Percentiles rank a stretch among this genome's conserved stretches.
Evolutionary conservation across 1,140 invertebrate species (phyloP).

Genomic region (Lordiphosa clarofinis): DNA sequence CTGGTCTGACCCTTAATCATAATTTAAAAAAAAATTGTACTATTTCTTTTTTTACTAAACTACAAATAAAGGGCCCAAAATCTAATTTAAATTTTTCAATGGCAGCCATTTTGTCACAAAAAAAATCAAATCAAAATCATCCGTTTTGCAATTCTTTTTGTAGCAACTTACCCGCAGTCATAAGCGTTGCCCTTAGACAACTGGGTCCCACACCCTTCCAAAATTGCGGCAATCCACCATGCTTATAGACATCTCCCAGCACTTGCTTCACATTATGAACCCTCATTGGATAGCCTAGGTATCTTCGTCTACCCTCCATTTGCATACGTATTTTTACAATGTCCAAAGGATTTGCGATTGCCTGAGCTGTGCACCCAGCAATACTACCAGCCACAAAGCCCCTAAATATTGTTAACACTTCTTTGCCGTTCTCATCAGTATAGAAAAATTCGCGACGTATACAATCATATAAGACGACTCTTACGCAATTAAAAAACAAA

Average conservation of each 20-base stretch:
- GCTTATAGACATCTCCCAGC: conserved; percentile 22
- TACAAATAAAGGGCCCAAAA: no score
- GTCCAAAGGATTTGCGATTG: conserved; percentile 44
- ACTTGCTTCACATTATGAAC: conserved; percentile 3
- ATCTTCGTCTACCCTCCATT: conserved; percentile 27
- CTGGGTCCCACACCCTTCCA: conserved; percentile 36
- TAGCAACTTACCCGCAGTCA: conserved; percentile 28
- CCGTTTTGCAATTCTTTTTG: no score
- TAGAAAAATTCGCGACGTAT: conserved; percentile 28
- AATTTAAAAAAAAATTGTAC: no score
- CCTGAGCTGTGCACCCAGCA: conserved; percentile 48
- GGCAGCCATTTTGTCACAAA: no score
- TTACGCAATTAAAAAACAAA: conserved; percentile 45
- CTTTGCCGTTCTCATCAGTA: conserved; percentile 5
- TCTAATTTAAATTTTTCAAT: no score
- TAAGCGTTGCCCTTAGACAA: conserved; percentile 44
- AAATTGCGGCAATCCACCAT: conserved; percentile 19
- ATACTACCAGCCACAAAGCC: conserved; percentile 15
- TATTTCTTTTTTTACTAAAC: no score
- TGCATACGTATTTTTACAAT: conserved; percentile 54
- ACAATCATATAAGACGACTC: conserved; percentile 46
- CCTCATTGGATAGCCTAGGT: conserved; percentile 10
- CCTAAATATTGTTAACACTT: neutral
- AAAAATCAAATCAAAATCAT: no score
- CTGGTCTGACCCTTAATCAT: no score